phyloP scores from a whole-genome alignment of 2,113 vertebrate genomes.

The Chlamydotis undulata region DNA sequence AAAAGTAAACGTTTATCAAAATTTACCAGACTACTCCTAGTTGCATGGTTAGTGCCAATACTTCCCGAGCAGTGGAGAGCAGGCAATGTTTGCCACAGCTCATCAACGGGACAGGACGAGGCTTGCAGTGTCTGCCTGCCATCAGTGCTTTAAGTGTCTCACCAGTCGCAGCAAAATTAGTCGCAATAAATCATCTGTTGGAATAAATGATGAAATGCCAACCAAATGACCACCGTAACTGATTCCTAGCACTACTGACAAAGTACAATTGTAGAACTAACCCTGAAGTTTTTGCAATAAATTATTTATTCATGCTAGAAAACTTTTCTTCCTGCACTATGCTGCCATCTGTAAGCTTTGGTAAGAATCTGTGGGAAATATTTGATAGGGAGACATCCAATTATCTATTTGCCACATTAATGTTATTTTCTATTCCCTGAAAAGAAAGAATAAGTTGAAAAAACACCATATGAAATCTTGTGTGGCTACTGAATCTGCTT shows the following conservation, averaged over 20 bases:
- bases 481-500: neutral
- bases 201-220: neutral
- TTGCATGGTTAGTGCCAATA: neutral
- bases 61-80: neutral
- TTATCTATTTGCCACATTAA: neutral
- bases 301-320: neutral
- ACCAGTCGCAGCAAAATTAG: neutral
- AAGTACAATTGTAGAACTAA: neutral
- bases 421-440: neutral
- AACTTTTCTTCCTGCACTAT: neutral
- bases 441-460: neutral
- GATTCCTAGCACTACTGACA: neutral
- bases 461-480: neutral
- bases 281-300: neutral
- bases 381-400: neutral
- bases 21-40: neutral
- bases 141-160: neutral
- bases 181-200: neutral
- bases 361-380: neutral
- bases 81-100: neutral
- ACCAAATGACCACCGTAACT: neutral
- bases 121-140: neutral
- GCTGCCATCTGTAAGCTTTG: neutral
- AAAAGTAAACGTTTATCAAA: neutral
- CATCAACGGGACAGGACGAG: neutral